Evolutionary conservation across 1,140 invertebrate species (phyloP).

Genomic region (Idris sp.): DNA sequence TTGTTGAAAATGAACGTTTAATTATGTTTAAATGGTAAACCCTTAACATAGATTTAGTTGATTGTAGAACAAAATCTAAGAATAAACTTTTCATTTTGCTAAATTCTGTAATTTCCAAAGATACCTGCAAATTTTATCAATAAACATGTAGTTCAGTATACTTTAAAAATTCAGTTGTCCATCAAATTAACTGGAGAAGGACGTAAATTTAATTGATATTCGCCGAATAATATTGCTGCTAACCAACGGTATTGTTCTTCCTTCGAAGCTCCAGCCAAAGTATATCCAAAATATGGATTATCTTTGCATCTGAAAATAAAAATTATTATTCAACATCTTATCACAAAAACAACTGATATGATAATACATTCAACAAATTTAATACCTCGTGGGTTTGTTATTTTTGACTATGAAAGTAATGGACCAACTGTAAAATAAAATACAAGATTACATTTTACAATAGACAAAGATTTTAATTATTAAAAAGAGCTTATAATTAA

Average conservation of each 20-base stretch:
- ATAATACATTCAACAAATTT: constrained; percentile 3
- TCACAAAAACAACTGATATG: too few species aligned
- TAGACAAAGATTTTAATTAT: too few species aligned
- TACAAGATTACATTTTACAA: too few species aligned
- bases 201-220: constrained; percentile 79
- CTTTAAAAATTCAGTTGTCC: constrained; percentile 63
- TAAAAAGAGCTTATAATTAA: too few species aligned
- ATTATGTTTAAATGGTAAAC: too few species aligned
- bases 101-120: too few species aligned
- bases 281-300: constrained; percentile 87
- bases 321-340: constrained; percentile 49
- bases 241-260: constrained; percentile 87
- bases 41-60: too few species aligned
- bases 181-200: constrained; percentile 73
- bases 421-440: constrained; percentile 80
- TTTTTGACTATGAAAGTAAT: constrained; percentile 87
- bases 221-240: constrained; percentile 84
- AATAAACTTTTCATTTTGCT: too few species aligned
- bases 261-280: constrained; percentile 84
- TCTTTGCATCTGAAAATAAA: constrained; percentile 82
- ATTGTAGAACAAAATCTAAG: too few species aligned
- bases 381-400: constrained; percentile 82
- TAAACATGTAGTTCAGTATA: too few species aligned
- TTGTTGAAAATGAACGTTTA: too few species aligned
- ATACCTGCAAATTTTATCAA: too few species aligned